phyloP scores from a whole-genome alignment of 2,113 vertebrate species.

The Labrus mixtus region DNA sequence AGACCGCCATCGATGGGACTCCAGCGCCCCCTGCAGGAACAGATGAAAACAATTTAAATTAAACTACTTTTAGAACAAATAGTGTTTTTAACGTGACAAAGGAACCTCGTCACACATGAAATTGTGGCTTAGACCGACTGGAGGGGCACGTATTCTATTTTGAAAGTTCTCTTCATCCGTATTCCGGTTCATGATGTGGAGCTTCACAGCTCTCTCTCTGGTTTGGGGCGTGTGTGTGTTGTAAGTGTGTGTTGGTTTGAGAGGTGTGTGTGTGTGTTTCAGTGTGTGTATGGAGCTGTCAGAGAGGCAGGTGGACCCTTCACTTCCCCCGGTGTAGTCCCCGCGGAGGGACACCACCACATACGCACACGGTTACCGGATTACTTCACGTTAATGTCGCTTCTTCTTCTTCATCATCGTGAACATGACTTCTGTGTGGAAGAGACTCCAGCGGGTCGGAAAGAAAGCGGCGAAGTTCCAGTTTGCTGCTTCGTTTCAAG shows the following conservation, averaged over 20 bases:
- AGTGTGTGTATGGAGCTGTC: constrained; percentile 31
- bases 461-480: constrained; percentile 92
- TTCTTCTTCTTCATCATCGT: background rate
- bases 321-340: background rate
- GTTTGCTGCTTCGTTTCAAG: constrained; percentile 90
- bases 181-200: background rate
- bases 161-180: fast-evolving
- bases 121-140: background rate
- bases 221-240: no score
- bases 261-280: constrained; percentile 51
- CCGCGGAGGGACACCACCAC: background rate
- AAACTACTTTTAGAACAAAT: no score
- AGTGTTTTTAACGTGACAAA: no score
- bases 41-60: no score
- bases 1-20: no score
- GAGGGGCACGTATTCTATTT: constrained; percentile 30
- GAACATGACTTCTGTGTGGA: constrained; percentile 93
- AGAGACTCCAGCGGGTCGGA: constrained; percentile 90
- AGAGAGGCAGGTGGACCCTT: constrained; percentile 12
- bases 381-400: background rate
- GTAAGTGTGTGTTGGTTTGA: no score
- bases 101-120: no score
- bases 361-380: background rate
- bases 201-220: constrained; percentile 6
- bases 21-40: no score